A percentile compares a stretch with the other conserved stretches of the same genome.
Evolutionary conservation across 2,113 vertebrate species (phyloP).

Genomic region (Gymnobelideus leadbeateri): DNA sequence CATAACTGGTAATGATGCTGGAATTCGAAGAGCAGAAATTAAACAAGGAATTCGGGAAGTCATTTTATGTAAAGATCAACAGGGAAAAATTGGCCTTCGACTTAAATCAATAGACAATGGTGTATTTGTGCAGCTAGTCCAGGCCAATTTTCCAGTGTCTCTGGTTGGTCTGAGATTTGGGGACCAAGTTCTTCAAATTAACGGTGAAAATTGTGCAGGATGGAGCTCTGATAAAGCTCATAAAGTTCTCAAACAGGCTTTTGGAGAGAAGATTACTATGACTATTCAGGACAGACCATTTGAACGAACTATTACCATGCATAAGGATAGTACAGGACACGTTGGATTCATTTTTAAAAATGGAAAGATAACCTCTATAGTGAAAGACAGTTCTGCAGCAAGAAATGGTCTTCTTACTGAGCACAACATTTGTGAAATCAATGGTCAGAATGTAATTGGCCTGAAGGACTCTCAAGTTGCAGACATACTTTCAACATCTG

Average conservation of each 20-base stretch:
- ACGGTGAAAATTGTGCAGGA: conserved; percentile 91
- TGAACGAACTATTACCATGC: conserved; percentile 91
- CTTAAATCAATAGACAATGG: conserved; percentile 93
- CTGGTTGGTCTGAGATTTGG: conserved; percentile 91
- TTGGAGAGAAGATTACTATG: conserved; percentile 89
- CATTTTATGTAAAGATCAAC: conserved; percentile 92
- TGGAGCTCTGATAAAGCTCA: conserved; percentile 93
- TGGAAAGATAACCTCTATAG: conserved; percentile 92
- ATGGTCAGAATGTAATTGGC: conserved; percentile 93
- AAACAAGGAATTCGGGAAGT: conserved; percentile 91
- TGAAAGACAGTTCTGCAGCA: conserved; percentile 93
- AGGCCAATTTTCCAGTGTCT: conserved; percentile 91
- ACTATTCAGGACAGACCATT: conserved; percentile 91
- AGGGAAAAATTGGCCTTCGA: conserved; percentile 92
- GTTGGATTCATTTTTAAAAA: conserved; percentile 94
- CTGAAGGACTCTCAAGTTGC: conserved; percentile 92
- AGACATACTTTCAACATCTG: conserved; percentile 89
- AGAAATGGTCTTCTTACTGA: conserved; percentile 93
- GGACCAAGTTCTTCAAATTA: conserved; percentile 93
- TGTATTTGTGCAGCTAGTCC: conserved; percentile 89
- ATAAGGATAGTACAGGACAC: conserved; percentile 92
- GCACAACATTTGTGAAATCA: conserved; percentile 92
- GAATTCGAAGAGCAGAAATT: conserved; percentile 91
- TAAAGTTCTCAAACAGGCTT: conserved; percentile 90
- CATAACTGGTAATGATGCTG: conserved; percentile 89